A percentile compares a stretch with the other conserved stretches of the same genome.
These are phyloP conservation scores for Hydrotaea cyrtoneurina DNA, from an alignment of 2,888 invertebrate genomes.

Conservation along the genomic window DNA sequence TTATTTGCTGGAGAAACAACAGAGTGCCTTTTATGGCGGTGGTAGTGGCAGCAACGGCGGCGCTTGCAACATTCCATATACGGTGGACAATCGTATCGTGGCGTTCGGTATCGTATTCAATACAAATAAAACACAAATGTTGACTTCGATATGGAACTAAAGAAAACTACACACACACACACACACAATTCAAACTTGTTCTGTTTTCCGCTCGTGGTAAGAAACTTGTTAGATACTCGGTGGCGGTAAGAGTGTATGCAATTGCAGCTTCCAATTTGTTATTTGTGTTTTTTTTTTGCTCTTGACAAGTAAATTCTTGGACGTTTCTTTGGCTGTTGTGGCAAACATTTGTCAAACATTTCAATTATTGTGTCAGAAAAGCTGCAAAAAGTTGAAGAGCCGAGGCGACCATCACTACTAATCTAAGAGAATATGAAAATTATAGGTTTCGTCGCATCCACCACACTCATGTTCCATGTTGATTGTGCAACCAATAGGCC, in stretches of 20 bases:
- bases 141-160: conserved; percentile 18
- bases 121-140: conserved; percentile 9
- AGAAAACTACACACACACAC: neutral
- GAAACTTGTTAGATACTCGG: neutral
- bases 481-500: neutral
- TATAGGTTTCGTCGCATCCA: neutral
- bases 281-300: neutral
- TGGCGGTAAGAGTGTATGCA: too few relatives aligned
- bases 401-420: neutral
- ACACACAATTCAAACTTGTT: neutral
- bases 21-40: conserved; percentile 31
- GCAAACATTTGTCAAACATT: conserved; percentile 30
- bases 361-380: conserved; percentile 25
- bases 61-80: conserved; percentile 39
- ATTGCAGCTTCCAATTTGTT: neutral
- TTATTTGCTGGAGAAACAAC: conserved; percentile 30
- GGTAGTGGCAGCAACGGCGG: neutral
- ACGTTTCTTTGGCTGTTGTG: neutral
- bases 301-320: conserved; percentile 4
- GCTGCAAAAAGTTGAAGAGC: neutral
- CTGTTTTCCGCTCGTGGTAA: neutral
- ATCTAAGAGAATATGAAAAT: conserved; percentile 11
- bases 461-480: neutral
- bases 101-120: neutral
- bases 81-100: conserved; percentile 28